Percentiles rank a stretch among this genome's conserved stretches.
phyloP scores from a whole-genome alignment of 2,888 invertebrate genomes.

The Leucozona laternaria region DNA sequence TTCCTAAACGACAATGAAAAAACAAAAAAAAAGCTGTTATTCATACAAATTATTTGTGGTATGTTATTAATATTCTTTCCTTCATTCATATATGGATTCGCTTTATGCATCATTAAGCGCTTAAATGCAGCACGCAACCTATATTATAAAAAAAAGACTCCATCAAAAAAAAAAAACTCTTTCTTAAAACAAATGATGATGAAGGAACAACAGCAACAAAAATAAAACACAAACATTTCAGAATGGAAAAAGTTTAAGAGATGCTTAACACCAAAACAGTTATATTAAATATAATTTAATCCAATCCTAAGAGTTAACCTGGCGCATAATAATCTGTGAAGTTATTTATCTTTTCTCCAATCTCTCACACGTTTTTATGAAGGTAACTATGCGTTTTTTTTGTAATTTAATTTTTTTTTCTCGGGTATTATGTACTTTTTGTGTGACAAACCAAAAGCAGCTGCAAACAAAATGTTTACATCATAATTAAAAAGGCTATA shows the following conservation, averaged over 20 bases:
- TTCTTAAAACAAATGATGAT: not conserved
- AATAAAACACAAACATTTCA: not conserved
- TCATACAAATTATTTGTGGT: constrained; percentile 62
- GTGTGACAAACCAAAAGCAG: constrained; percentile 12
- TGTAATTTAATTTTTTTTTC: not conserved
- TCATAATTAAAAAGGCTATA: constrained; percentile 29
- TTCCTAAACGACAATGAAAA: not conserved
- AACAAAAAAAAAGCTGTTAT: constrained; percentile 19
- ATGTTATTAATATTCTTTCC: constrained; percentile 24
- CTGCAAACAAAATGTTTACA: constrained; percentile 19
- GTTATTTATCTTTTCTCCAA: constrained; percentile 12
- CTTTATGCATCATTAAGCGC: constrained; percentile 41
- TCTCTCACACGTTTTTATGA: not conserved
- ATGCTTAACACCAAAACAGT: not conserved
- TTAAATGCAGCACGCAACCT: constrained; percentile 43
- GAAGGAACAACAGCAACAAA: not conserved
- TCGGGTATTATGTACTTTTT: not conserved
- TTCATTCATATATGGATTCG: constrained; percentile 11
- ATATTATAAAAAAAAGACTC: constrained; percentile 6
- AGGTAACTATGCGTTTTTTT: not conserved
- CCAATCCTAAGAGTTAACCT: not conserved
- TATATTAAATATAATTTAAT: not conserved
- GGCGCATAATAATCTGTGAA: constrained; percentile 18
- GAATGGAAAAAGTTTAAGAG: constrained; percentile 15
- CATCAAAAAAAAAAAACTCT: constrained; percentile 3